phyloP scores from a whole-genome alignment of 1,140 invertebrate species.

The Trichonephila clavata region DNA sequence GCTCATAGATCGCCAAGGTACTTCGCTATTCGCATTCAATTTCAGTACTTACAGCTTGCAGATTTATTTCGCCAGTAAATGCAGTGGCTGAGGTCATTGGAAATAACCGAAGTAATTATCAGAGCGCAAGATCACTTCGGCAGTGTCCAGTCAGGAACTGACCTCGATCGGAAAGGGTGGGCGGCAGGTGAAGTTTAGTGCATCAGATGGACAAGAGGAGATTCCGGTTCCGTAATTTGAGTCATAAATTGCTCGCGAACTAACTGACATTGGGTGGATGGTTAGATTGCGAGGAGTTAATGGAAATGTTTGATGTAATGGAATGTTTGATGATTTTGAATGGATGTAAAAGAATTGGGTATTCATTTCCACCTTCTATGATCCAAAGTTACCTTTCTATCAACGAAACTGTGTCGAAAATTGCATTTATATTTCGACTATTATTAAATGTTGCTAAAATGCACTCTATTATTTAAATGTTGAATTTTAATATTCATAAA shows the following conservation, averaged over 20 bases:
- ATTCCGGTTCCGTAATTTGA: constrained; percentile 23
- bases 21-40: neutral
- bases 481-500: too few relatives aligned
- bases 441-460: too few relatives aligned
- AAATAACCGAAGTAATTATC: neutral
- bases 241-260: constrained; percentile 9
- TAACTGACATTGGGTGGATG: neutral
- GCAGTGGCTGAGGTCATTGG: neutral
- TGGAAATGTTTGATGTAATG: constrained; percentile 57
- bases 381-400: too few relatives aligned
- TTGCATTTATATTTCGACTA: too few relatives aligned
- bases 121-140: neutral
- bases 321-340: neutral
- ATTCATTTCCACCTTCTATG: constrained; percentile 21
- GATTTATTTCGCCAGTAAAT: neutral
- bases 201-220: neutral
- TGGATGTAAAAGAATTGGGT: neutral
- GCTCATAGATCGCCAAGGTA: neutral
- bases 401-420: neutral
- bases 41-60: neutral
- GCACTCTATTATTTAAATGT: neutral
- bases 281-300: neutral
- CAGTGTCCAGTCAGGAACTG: neutral
- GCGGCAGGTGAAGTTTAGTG: neutral
- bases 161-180: neutral